These are phyloP conservation scores for Cerastis leucographa DNA, from an alignment of 2,888 invertebrate species.

Conservation along the genomic window DNA sequence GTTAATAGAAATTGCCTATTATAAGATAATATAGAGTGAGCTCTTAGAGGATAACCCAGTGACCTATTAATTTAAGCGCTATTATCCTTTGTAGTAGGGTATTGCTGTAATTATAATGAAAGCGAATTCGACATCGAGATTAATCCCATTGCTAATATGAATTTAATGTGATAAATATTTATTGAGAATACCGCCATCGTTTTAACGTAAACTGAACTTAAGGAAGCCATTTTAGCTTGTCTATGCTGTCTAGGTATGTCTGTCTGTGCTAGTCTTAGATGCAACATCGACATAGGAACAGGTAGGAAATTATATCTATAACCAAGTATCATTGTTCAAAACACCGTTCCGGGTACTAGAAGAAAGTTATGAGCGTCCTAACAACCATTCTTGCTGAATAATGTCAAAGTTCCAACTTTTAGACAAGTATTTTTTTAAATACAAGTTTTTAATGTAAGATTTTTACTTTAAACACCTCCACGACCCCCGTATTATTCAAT, in stretches of 20 bases:
- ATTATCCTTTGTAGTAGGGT: slow-evolving; percentile 39
- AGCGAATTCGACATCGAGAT: slow-evolving; percentile 43
- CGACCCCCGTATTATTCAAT: too few relatives aligned
- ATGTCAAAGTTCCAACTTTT: too few relatives aligned
- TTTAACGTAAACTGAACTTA: slow-evolving; percentile 12
- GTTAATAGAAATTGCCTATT: slow-evolving; percentile 39
- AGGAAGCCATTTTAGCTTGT: slow-evolving; percentile 17
- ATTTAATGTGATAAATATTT: slow-evolving; percentile 46
- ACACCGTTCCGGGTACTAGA: neutral
- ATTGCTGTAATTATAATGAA: slow-evolving; percentile 55
- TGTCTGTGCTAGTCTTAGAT: neutral
- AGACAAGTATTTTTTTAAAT: too few relatives aligned
- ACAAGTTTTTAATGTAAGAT: too few relatives aligned
- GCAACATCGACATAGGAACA: neutral
- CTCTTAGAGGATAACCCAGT: slow-evolving; percentile 19
- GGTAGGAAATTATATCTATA: too few relatives aligned
- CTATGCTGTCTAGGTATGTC: neutral
- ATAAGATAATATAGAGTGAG: slow-evolving; percentile 36
- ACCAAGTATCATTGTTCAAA: neutral
- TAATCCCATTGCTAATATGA: slow-evolving; percentile 43
- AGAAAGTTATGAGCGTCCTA: neutral
- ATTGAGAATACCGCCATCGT: slow-evolving; percentile 18
- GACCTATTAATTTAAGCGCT: slow-evolving; percentile 44
- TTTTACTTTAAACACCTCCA: too few relatives aligned
- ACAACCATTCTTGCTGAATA: neutral